Percentiles rank a stretch among this genome's conserved stretches.
These are phyloP conservation scores for Prinia subflava DNA, from an alignment of 2,113 vertebrate genomes.

Conservation along the genomic window DNA sequence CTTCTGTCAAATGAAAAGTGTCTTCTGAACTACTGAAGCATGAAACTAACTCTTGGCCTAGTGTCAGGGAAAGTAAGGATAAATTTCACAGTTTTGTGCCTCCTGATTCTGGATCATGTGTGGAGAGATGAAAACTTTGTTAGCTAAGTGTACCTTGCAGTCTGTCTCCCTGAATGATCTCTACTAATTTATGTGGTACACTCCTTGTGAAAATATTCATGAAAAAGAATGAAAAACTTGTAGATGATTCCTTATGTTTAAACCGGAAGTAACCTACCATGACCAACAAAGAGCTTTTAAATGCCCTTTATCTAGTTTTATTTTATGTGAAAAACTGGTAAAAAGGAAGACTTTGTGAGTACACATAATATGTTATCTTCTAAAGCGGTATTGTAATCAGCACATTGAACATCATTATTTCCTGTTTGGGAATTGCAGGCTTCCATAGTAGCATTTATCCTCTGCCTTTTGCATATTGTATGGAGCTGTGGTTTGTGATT, in stretches of 20 bases:
- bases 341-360: neutral
- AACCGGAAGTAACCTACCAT: neutral
- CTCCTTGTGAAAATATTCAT: neutral
- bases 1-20: fast-evolving
- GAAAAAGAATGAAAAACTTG: neutral
- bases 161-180: neutral
- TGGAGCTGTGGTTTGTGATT: neutral
- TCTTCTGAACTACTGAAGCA: neutral
- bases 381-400: neutral
- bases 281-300: neutral
- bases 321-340: neutral
- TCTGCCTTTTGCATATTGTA: neutral
- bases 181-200: neutral
- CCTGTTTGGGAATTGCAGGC: neutral
- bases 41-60: neutral
- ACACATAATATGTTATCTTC: neutral
- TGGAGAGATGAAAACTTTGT: neutral
- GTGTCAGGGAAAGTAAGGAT: neutral
- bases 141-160: neutral
- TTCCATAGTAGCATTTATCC: neutral
- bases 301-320: neutral
- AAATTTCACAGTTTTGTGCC: neutral
- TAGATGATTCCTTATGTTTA: neutral
- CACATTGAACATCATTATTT: neutral
- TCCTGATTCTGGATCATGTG: neutral